Evolutionary conservation across 64 coral and sea anemone genomes (phyloP), one percentile per base, ranked within the genome.

Genomic region (Platygyra sinensis): DNA sequence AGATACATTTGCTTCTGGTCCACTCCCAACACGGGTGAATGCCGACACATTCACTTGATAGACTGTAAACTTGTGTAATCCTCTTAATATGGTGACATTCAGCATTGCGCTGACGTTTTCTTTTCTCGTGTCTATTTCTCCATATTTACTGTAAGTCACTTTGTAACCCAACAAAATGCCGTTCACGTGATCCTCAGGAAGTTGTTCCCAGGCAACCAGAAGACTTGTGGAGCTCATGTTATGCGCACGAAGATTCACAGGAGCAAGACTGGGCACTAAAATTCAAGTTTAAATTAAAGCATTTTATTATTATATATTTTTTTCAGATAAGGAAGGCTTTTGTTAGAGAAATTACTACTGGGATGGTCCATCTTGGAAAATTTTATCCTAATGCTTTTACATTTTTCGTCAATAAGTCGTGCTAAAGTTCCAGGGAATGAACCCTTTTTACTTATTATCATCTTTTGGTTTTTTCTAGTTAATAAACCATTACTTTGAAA

Each of bases 91-190:
- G 15, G 46, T 93, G 17, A 80, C 2, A 29, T 80, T 89, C 5
- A 82, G 28, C 36, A 29, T 87, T 28, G 90, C 50, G 49, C 28
- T 82, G 18, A 77, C 50, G 42, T 73, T 75, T 19, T 76, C 60
- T 33, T 63, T 24, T 11, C 64, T 80, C n/a, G 72, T 69, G 49
- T 29, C 9, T 2, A 30, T 51, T 8, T 93, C 54, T 16, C 64
- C 32, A 60, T 62, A 25, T 73, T 49, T 62, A 55, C 71, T 86
- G 91, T 87, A 93, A 7, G 59, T 39, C 3, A 96, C 54, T 36
- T 55, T 76, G 79, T 96, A 96, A 75, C 95, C 95, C 27, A 75
- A 88, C 12, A 96, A 33, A 63, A 96, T 89, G 29, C 95, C 95
- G 69, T 93, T 82, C 28, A 88, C 57, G 25, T 73, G 80, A 36